Evolutionary conservation across 2,113 vertebrate species (phyloP).

Genomic region (Stigmatopora nigra): DNA sequence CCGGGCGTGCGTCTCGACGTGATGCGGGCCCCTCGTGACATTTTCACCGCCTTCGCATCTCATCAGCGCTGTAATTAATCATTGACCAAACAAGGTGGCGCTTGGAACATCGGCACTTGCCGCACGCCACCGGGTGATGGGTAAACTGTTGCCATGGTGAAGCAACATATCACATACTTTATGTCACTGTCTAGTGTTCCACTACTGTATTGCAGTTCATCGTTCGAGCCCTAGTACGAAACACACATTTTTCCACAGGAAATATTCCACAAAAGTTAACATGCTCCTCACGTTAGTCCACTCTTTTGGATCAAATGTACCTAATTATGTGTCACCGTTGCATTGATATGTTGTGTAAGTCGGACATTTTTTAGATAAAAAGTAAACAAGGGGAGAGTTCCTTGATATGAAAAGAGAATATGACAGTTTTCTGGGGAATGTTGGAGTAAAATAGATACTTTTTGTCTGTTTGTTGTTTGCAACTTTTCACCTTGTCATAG

Average conservation of each 20-base stretch:
- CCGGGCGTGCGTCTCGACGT: conserved; percentile 53
- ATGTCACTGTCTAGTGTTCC: background rate
- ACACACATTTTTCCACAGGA: too few relatives aligned
- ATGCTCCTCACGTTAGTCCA: background rate
- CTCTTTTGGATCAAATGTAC: background rate
- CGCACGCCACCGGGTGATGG: conserved; percentile 22
- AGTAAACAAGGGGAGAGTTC: too few relatives aligned
- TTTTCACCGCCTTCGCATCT: conserved; percentile 64
- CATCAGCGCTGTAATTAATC: conserved; percentile 71
- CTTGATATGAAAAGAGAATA: conserved; percentile 10
- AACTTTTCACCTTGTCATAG: conserved; percentile 41
- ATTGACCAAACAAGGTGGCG: conserved; percentile 54
- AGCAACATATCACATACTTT: background rate
- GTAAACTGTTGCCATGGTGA: conserved; percentile 45
- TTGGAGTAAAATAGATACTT: background rate
- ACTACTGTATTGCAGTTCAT: background rate
- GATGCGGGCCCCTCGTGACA: conserved; percentile 58
- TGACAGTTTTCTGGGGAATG: too few relatives aligned
- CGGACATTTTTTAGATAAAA: too few relatives aligned
- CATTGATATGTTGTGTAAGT: background rate
- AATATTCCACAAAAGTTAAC: background rate
- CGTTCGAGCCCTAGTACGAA: background rate
- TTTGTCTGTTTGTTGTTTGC: conserved; percentile 26
- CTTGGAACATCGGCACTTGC: conserved; percentile 41
- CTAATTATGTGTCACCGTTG: background rate